Base-by-base conservation (phyloP, 2,888 invertebrate species). In the Alloscopus bannaensis region DNA sequence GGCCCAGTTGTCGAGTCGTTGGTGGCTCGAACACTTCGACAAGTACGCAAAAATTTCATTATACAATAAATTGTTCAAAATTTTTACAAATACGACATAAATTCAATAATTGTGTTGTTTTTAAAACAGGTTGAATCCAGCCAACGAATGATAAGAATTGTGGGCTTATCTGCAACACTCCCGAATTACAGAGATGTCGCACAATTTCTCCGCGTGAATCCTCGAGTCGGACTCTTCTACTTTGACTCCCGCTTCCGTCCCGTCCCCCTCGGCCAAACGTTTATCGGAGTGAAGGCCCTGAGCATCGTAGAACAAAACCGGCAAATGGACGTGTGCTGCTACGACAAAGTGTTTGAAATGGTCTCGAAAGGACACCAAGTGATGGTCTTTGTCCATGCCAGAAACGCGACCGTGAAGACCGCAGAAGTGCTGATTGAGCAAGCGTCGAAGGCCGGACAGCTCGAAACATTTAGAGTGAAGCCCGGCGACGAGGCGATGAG, bases 181-280 rank as follows among this genome's bases (percentile, higher is more conserved):
- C 99, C 99, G 0, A 99, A 99, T 89, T 99, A 99, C 88, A 89
- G 96, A 2, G 99, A 99, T 89, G 98, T 99, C 28, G 97, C 99
- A 1, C 90, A 91, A 84, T 99, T 99, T 88, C 90, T 99, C 13
- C 91, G 95, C 18, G 99, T 99, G 0, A 98, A 98, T 89, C 95
- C 96, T 0, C 92, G 94, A 88, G 92, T 93, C 40, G 98, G 98
- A 0, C 89, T 99, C 1, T 99, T 97, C 89, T 98, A 94, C 89
- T 99, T 99, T 88, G 97, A 97, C 88, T 93, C 94, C 0, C 92
- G 97, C 3, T 98, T 97, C 88, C 92, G 99, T 1, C 99, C 99
- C 0, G 99, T 99, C 0, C 99, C 99, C 0, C 89, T 99, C 6
- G 94, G 94, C 62, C 95, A 96, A 86, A 94, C 94, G 59, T 99